phyloP scores from a whole-genome alignment of 2,113 vertebrate species.

The Excalfactoria chinensis region DNA sequence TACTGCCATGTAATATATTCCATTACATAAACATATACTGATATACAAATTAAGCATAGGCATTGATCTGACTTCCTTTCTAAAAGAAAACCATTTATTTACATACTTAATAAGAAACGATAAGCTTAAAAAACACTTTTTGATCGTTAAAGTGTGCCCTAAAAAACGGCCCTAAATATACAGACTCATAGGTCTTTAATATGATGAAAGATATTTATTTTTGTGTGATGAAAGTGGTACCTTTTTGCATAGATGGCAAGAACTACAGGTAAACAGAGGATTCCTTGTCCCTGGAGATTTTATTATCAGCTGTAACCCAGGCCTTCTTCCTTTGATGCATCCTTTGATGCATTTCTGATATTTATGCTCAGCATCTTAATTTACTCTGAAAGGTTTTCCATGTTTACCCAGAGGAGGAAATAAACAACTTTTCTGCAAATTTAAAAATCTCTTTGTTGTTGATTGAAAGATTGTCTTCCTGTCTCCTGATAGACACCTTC shows the following conservation, averaged over 20 bases:
- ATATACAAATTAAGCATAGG: neutral
- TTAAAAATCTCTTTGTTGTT: neutral
- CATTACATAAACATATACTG: neutral
- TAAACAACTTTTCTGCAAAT: neutral
- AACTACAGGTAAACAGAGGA: neutral
- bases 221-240: neutral
- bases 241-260: conserved; percentile 19
- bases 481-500: neutral
- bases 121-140: neutral
- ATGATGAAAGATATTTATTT: neutral
- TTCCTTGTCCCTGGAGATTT: neutral
- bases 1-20: neutral
- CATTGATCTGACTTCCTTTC: neutral
- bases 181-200: neutral
- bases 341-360: neutral
- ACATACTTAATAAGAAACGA: neutral
- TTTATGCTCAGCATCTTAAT: conserved; percentile 16
- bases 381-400: neutral
- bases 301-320: neutral
- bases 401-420: conserved; percentile 14
- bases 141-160: neutral
- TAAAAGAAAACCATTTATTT: neutral
- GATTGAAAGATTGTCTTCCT: neutral
- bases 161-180: neutral
- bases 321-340: neutral